Percentiles rank a stretch among this genome's conserved stretches.
These are phyloP conservation scores for Scortum barcoo DNA, from an alignment of 2,113 vertebrate species.

Conservation along the genomic window DNA sequence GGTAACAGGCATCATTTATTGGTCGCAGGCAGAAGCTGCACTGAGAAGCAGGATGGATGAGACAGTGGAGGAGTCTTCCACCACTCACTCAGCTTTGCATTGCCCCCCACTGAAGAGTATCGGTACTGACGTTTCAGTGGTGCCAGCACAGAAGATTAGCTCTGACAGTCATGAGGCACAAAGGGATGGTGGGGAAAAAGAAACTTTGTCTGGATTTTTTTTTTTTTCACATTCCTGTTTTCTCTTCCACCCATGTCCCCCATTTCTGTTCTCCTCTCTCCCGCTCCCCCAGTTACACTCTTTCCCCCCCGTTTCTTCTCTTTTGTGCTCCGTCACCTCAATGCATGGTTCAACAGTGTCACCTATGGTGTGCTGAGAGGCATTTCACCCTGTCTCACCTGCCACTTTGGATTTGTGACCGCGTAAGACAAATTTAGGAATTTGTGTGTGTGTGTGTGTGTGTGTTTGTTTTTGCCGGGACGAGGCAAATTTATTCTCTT, in stretches of 20 bases:
- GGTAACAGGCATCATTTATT: not conserved
- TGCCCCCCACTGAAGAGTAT: slow-evolving; percentile 65
- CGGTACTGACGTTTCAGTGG: slow-evolving; percentile 60
- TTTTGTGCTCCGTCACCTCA: slow-evolving; percentile 7
- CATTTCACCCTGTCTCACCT: slow-evolving; percentile 61
- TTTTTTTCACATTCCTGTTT: not conserved
- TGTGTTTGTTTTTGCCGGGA: slow-evolving; percentile 20
- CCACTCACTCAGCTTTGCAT: slow-evolving; percentile 37
- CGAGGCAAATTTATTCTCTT: slow-evolving; percentile 15
- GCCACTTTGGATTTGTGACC: slow-evolving; percentile 18
- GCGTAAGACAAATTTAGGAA: not conserved
- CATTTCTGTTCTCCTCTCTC: not conserved
- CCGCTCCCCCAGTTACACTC: not conserved
- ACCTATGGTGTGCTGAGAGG: slow-evolving; percentile 57
- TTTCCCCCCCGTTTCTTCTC: not conserved
- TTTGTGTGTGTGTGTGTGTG: not conserved
- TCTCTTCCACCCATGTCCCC: not conserved
- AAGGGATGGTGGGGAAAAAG: slow-evolving; percentile 48
- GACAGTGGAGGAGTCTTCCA: not conserved
- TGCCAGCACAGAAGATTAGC: slow-evolving; percentile 11
- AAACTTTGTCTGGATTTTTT: slow-evolving; percentile 14
- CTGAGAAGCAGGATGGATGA: not conserved
- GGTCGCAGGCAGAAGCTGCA: slow-evolving; percentile 1
- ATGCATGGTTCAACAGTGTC: slow-evolving; percentile 76
- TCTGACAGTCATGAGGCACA: slow-evolving; percentile 37